These are phyloP conservation scores for Montipora capricornis DNA, from an alignment of 64 coral and sea anemone genomes.

Conservation along the genomic window DNA sequence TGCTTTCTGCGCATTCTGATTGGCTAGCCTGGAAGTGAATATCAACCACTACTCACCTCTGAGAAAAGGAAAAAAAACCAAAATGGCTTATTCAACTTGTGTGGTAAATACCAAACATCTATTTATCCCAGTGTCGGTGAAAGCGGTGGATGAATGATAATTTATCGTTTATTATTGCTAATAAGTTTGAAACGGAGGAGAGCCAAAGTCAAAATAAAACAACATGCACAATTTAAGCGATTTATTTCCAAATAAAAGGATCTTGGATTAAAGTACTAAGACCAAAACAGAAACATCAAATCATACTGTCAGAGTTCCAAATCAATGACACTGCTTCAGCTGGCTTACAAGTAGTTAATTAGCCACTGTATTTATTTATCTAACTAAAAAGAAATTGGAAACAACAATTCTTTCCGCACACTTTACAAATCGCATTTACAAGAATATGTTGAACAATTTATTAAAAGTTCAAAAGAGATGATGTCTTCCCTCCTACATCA, in stretches of 20 bases:
- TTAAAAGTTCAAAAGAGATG: neutral
- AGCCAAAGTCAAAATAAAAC: neutral
- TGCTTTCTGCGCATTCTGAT: no score
- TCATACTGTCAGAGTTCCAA: neutral
- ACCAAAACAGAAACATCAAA: neutral
- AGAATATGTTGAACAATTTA: neutral
- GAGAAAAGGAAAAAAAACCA: no score
- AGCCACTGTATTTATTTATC: no score
- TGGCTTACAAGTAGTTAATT: neutral
- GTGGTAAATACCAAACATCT: no score
- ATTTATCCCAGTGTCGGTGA: no score
- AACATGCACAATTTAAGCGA: neutral
- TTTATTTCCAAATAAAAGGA: neutral
- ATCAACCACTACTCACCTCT: no score
- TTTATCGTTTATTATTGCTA: no score
- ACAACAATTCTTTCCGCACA: neutral
- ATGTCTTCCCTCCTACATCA: neutral
- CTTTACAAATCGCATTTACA: conserved; percentile 40
- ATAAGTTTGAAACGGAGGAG: no score
- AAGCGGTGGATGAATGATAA: no score
- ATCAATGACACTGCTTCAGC: neutral
- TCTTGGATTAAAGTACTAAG: neutral
- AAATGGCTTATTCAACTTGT: no score
- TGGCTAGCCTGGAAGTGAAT: no score
- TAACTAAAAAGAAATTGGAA: neutral